Evolutionary conservation across 1,140 invertebrate genomes (phyloP).

Genomic region (Amphibalanus amphitrite): DNA sequence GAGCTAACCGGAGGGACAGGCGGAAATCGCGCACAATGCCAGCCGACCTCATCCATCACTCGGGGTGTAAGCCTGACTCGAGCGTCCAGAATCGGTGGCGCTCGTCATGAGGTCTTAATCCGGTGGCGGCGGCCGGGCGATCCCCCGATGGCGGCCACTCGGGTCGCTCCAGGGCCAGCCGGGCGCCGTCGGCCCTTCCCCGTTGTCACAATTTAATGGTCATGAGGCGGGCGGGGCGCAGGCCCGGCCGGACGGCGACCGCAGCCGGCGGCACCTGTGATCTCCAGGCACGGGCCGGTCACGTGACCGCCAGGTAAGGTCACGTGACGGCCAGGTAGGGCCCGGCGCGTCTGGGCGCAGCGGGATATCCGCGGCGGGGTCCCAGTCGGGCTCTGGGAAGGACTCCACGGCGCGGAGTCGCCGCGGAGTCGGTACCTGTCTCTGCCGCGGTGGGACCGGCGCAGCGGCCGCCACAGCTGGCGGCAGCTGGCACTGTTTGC

Average conservation of each 20-base stretch:
- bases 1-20: no score
- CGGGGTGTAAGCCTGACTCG: neutral
- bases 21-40: neutral
- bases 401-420: no score
- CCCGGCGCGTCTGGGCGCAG: neutral
- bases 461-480: no score
- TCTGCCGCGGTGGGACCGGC: no score
- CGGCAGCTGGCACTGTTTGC: neutral
- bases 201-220: constrained; percentile 1
- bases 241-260: no score
- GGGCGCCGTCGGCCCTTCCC: neutral
- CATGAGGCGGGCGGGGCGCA: neutral
- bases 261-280: neutral
- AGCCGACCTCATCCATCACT: neutral
- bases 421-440: neutral
- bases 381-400: no score
- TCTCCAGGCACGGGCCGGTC: neutral
- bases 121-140: no score
- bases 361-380: no score
- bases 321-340: neutral
- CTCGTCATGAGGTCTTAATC: constrained; percentile 1
- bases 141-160: neutral
- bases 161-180: neutral
- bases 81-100: neutral
- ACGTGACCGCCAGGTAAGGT: neutral